A percentile compares a stretch with the other conserved stretches of the same genome.
phyloP scores from a whole-genome alignment of 2,797 vertebrate genomes.

The Hydrocynus forskahlii region DNA sequence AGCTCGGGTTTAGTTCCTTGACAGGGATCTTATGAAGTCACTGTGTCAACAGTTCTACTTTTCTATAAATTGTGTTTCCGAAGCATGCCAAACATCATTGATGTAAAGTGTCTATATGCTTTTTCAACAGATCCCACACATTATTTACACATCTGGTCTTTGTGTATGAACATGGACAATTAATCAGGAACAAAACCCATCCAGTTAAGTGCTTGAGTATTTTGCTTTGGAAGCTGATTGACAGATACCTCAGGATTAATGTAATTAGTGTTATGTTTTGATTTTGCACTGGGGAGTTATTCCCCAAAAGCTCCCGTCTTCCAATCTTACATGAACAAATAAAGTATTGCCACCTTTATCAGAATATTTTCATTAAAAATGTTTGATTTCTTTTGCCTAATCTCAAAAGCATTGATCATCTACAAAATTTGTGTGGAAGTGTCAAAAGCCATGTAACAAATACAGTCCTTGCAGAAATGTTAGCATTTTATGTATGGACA shows the following conservation, averaged over 20 bases:
- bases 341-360: not conserved
- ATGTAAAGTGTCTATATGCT: not conserved
- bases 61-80: not conserved
- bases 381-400: not conserved
- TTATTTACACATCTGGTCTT: not conserved
- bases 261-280: conserved; percentile 37
- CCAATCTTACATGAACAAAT: conserved; percentile 41
- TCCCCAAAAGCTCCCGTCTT: conserved; percentile 64
- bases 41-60: not conserved
- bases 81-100: not conserved
- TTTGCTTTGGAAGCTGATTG: conserved; percentile 4
- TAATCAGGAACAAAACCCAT: not conserved
- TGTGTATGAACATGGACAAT: not conserved
- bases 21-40: too few species aligned
- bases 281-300: conserved; percentile 71
- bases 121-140: too few species aligned
- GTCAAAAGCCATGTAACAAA: conserved; percentile 14
- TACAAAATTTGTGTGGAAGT: not conserved
- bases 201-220: not conserved
- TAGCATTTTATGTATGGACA: not conserved
- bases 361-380: not conserved
- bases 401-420: not conserved
- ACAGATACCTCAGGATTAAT: conserved; percentile 36
- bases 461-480: not conserved
- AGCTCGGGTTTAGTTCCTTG: not conserved